Evolutionary conservation across 1,140 invertebrate genomes (phyloP), one percentile per base, ranked within the genome.

Genomic region (Leptopilina clavipes): DNA sequence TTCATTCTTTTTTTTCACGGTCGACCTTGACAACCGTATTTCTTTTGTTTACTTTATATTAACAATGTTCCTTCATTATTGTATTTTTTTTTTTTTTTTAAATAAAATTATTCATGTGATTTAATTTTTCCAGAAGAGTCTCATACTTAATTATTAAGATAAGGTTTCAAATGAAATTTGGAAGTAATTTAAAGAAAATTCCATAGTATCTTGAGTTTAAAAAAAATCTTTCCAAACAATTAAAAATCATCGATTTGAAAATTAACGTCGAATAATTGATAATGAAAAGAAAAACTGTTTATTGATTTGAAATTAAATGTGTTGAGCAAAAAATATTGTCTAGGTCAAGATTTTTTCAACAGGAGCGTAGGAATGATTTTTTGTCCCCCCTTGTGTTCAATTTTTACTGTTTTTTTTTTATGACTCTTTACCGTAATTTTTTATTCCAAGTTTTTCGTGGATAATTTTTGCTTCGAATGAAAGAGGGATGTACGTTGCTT

Each of bases 401-500:
- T n/a, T n/a, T 31, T 22, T 31, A n/a, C n/a, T n/a, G 2, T 8
- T 6, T 31, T n/a, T 59, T 65, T 31, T 65, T n/a, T 19, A 19
- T 3, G 2, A n/a, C n/a, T n/a, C n/a, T n/a, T n/a, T n/a, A n/a
- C n/a, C n/a, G n/a, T n/a, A n/a, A n/a, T n/a, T n/a, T 18, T 18
- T 18, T n/a, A 52, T 3, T 54, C 52, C n/a, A 8, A 8, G 3
- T 0, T 65, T 65, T 65, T 37, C 1, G 25, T n/a, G 22, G 59
- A 65, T 65, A 65, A 65, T 31, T 31, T 65, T 65, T n/a, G 37
- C 37, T 40, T n/a, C 25, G 22, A 14, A 65, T 37, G 22, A 31
- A 65, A 19, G 59, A 65, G 59, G 59, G 25, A 65, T 31, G 59
- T 65, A 65, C 59, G 59, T 65, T 65, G 59, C 11, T 65, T 65